Conservation (phyloP, 2,888 invertebrate species). For the Neoscelio sp. region DNA sequence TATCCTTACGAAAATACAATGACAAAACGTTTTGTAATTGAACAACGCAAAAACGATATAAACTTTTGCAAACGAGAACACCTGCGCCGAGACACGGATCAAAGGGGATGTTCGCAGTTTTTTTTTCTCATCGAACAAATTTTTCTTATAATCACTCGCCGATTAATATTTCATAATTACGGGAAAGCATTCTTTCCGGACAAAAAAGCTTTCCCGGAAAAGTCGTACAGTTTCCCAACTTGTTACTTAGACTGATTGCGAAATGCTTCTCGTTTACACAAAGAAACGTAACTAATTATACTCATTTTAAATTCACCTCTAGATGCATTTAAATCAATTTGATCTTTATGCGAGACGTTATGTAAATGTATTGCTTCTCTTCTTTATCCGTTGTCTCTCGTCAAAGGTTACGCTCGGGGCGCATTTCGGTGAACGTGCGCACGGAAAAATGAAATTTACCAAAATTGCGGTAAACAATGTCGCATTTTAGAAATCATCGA, state of each 20-base stretch:
- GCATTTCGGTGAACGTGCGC: conserved; percentile 22
- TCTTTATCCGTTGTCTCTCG: conserved; percentile 76
- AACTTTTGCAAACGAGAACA: conserved; percentile 42
- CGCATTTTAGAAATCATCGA: conserved; percentile 19
- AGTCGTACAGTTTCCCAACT: too few species aligned
- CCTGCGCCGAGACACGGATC: conserved; percentile 14
- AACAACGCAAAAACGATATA: conserved; percentile 14
- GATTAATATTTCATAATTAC: neutral
- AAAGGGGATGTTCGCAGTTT: neutral
- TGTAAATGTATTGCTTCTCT: conserved; percentile 11
- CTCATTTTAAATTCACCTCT: conserved; percentile 7
- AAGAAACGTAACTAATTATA: neutral
- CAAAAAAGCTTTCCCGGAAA: too few species aligned
- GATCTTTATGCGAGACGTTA: conserved; percentile 10
- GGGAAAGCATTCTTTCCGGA: too few species aligned
- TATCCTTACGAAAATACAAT: too few species aligned
- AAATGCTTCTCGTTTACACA: neutral
- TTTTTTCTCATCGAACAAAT: neutral
- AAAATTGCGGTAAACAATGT: conserved; percentile 26
- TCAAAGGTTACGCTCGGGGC: conserved; percentile 70
- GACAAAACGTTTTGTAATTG: neutral
- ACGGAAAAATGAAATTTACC: conserved; percentile 28
- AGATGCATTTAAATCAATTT: conserved; percentile 8
- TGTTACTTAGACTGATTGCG: conserved; percentile 5
- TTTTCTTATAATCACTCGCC: neutral